These are phyloP conservation scores for Oreochromis niloticus DNA, from an alignment of 2,113 vertebrate species.

Conservation along the genomic window DNA sequence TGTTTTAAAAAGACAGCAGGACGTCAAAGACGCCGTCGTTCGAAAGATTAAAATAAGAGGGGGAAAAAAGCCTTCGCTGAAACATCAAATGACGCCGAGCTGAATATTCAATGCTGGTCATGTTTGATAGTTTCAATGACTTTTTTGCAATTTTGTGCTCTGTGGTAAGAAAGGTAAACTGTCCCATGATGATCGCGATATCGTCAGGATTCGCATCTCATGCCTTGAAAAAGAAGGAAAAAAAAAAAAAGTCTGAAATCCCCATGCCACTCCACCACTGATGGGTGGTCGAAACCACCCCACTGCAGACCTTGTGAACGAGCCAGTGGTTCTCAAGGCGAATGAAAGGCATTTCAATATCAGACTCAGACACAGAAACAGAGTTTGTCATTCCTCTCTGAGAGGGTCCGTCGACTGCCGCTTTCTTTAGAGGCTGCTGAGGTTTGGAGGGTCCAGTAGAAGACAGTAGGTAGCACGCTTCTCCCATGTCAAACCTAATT, in stretches of 20 bases:
- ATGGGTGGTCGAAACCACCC: constrained; percentile 55
- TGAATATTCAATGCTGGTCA: constrained; percentile 69
- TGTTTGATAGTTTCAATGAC: constrained; percentile 44
- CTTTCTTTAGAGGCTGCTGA: constrained; percentile 51
- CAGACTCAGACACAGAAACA: constrained; percentile 75
- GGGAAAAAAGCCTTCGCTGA: constrained; percentile 56
- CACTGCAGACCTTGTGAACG: constrained; percentile 68
- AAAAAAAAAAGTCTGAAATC: constrained; percentile 58
- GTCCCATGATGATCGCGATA: constrained; percentile 54
- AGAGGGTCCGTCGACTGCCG: constrained; percentile 35
- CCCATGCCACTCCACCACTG: constrained; percentile 44
- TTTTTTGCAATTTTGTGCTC: constrained; percentile 68
- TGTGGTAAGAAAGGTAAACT: constrained; percentile 71
- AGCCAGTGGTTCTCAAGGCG: constrained; percentile 69
- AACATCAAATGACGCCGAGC: constrained; percentile 75
- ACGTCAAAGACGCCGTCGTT: constrained; percentile 48
- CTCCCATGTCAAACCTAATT: constrained; percentile 49
- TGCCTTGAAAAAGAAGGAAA: constrained; percentile 65
- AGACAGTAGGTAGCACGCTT: constrained; percentile 14
- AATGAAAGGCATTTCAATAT: constrained; percentile 58
- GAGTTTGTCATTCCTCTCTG: constrained; percentile 56
- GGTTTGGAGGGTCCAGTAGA: constrained; percentile 24
- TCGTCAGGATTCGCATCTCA: constrained; percentile 77
- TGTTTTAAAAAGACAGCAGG: constrained; percentile 59
- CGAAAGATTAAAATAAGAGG: constrained; percentile 58